phyloP scores from a whole-genome alignment of 1,140 invertebrate genomes.

The Copidosoma floridanum region DNA sequence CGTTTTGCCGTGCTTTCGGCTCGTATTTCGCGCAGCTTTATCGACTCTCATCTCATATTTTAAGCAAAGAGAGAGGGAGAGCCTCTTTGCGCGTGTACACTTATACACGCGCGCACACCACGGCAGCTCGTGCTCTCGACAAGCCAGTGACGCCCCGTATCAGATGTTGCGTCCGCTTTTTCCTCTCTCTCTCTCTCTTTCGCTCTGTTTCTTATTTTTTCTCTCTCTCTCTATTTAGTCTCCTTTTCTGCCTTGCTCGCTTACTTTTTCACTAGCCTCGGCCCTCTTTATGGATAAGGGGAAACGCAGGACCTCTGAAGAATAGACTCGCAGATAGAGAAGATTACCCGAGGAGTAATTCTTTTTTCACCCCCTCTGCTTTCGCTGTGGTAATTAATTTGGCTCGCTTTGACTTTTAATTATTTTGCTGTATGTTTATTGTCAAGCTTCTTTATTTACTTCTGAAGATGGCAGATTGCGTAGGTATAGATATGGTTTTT shows the following conservation, averaged over 20 bases:
- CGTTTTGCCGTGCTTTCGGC: slow-evolving; percentile 19
- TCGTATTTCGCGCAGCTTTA: slow-evolving; percentile 18
- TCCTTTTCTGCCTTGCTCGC: not conserved
- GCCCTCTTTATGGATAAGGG: too few species aligned
- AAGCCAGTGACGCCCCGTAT: slow-evolving; percentile 11
- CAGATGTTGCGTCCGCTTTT: slow-evolving; percentile 7
- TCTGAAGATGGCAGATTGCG: too few species aligned
- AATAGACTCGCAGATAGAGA: slow-evolving; percentile 4
- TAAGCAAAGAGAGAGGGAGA: too few species aligned
- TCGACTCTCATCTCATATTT: slow-evolving; percentile 19
- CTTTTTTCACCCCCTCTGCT: not conserved
- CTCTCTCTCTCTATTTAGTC: too few species aligned
- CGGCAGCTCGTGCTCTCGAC: not conserved
- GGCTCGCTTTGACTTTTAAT: too few species aligned
- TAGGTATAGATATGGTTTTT: too few species aligned
- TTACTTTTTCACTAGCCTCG: not conserved
- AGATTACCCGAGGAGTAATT: not conserved
- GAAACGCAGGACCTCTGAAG: not conserved
- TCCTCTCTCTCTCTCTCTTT: not conserved
- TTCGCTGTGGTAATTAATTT: too few species aligned
- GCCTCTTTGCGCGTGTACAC: too few species aligned
- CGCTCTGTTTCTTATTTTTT: too few species aligned
- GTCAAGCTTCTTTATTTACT: too few species aligned
- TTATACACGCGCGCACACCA: too few species aligned
- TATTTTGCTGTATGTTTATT: too few species aligned